Base-by-base conservation (phyloP, 2,888 invertebrate species). In the Crocallis elinguaria region DNA sequence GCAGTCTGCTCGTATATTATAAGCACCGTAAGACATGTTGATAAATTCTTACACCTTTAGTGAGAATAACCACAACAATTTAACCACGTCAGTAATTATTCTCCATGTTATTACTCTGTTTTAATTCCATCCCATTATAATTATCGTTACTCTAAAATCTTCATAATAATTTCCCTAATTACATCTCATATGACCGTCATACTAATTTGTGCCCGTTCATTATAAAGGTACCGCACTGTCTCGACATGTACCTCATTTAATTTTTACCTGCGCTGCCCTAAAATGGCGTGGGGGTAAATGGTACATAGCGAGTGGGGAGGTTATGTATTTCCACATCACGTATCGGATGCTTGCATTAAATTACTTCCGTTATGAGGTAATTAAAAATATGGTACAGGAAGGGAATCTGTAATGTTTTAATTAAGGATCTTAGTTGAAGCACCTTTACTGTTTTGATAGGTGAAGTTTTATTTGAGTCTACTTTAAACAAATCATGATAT, bases 301-400 rank as follows among this genome's bases (percentile, higher is more conserved):
- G 12, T 11, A 11, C 9, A 21, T 6, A 4, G 4, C 6, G 12
- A 16, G 14, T 16, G 43, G 33, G 6, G 19, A 32, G 23, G 45
- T 13, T 17, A 42, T 43, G 32, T 57, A 50, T 49, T 46, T 56
- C 57, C 49, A 35, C 39, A 56, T 58, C 62, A 63, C 62, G 60
- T 60, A 42, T 57, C 23, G 49, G 42, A 49, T 50, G 56, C 57
- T 44, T 58, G 50, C 57, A 58, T 58, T 53, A 54, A 49, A 52
- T 60, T 52, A 55, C 57, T 42, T 39, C 39, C 59, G 48, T 56
- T 54, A 58, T 44, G 43, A 39, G 33, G 33, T 50, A 36, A 45
- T 49, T 46, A 43, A 54, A 54, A 43, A 54, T 48, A 48, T 42
- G 45, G 35, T 32, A 46, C 35, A 19, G 9, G 25, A 23, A 14